These are phyloP conservation scores for Drosophila anomelani DNA, from an alignment of 2,888 invertebrate genomes.

Conservation along the genomic window DNA sequence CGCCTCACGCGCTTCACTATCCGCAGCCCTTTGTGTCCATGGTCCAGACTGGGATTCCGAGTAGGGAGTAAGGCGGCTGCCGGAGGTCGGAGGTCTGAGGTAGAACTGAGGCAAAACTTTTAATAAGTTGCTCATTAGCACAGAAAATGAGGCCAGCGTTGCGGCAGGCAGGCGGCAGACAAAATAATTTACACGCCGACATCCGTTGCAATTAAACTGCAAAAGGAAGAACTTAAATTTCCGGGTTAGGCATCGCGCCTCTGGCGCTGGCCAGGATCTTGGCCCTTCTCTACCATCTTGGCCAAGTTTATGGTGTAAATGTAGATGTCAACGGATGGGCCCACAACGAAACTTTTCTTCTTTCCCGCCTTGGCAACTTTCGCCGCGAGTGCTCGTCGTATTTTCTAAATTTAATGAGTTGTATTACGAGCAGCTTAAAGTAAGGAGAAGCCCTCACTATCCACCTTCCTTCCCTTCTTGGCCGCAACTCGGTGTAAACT, in stretches of 20 bases:
- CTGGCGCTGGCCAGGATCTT: slow-evolving; percentile 22
- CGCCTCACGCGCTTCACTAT: slow-evolving; percentile 59
- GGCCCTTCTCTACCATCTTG: slow-evolving; percentile 29
- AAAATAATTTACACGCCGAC: slow-evolving; percentile 78
- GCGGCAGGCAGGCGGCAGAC: slow-evolving; percentile 40
- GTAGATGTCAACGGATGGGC: slow-evolving; percentile 77
- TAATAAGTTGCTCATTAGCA: slow-evolving; percentile 79
- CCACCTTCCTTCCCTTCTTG: slow-evolving; percentile 4
- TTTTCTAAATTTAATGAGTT: slow-evolving; percentile 79
- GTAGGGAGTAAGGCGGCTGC: not conserved
- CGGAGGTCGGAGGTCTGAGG: not conserved
- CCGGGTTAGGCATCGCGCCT: slow-evolving; percentile 38
- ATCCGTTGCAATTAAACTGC: slow-evolving; percentile 77
- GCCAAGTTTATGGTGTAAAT: slow-evolving; percentile 67
- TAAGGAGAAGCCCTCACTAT: slow-evolving; percentile 23
- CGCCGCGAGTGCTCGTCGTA: slow-evolving; percentile 55
- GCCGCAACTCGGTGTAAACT: slow-evolving; percentile 63
- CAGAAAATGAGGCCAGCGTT: slow-evolving; percentile 65
- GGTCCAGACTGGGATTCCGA: not conserved
- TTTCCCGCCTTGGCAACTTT: slow-evolving; percentile 46
- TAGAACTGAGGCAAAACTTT: slow-evolving; percentile 53
- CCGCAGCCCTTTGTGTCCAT: slow-evolving; percentile 31
- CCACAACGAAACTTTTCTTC: slow-evolving; percentile 27
- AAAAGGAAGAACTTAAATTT: slow-evolving; percentile 55
- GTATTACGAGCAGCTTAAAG: slow-evolving; percentile 71